Conservation (phyloP, 2,797 vertebrate genomes). For the Crenichthys baileyi region DNA sequence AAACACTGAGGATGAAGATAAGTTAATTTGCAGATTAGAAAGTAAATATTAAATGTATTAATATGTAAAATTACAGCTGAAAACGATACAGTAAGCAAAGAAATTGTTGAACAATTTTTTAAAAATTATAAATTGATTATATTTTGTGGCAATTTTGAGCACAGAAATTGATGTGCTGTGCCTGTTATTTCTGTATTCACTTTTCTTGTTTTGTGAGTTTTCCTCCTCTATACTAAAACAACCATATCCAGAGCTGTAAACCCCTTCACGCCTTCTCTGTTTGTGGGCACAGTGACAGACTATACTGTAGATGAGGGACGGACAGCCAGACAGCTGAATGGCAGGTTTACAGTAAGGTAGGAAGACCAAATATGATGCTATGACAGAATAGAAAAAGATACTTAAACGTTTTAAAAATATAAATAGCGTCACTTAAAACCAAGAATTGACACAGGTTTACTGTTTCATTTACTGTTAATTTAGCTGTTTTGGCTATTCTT, state of each 20-base stretch:
- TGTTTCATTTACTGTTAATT: neutral
- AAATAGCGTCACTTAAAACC: neutral
- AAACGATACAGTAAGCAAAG: too few species aligned
- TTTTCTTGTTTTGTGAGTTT: neutral
- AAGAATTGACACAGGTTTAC: neutral
- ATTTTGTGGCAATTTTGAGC: too few species aligned
- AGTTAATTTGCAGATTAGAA: too few species aligned
- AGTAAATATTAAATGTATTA: too few species aligned
- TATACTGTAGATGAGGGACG: neutral
- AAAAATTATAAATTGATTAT: too few species aligned
- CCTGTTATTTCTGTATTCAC: neutral
- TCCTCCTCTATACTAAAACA: neutral
- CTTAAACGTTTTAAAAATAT: neutral
- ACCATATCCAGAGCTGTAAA: neutral
- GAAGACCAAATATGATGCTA: slow-evolving; percentile 1
- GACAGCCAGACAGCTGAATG: slow-evolving; percentile 17
- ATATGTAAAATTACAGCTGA: too few species aligned
- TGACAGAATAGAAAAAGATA: slow-evolving; percentile 2
- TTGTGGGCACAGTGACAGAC: slow-evolving; percentile 12
- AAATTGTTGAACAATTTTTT: too few species aligned
- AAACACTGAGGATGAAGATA: neutral
- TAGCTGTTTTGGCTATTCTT: neutral
- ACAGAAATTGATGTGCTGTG: neutral
- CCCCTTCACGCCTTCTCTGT: neutral
- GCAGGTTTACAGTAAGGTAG: neutral